Percentiles rank a stretch among this genome's conserved stretches.
phyloP scores from a whole-genome alignment of 1,140 invertebrate species.

The Euwallacea similis region DNA sequence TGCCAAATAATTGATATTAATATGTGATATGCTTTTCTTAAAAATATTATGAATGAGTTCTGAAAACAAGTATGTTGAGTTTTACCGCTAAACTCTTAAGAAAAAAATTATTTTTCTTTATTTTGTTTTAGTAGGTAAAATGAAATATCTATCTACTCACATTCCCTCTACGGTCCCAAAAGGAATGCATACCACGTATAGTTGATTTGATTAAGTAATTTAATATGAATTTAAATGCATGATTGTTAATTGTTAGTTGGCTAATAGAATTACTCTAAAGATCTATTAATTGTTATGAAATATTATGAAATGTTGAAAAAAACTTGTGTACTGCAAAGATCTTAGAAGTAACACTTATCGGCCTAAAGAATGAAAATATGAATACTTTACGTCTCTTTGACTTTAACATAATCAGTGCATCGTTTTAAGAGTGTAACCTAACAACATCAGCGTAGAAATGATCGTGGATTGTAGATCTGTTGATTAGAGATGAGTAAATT shows the following conservation, averaged over 20 bases:
- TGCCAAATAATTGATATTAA: too few relatives aligned
- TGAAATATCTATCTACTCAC: too few relatives aligned
- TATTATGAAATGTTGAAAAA: not conserved
- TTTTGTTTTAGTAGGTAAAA: too few relatives aligned
- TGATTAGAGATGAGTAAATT: constrained; percentile 26
- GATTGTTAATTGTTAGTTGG: constrained; percentile 48
- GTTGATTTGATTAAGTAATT: constrained; percentile 1
- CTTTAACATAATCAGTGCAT: constrained; percentile 48
- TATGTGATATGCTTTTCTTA: too few relatives aligned
- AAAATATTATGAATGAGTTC: too few relatives aligned
- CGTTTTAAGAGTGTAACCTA: constrained; percentile 39
- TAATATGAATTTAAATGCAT: constrained; percentile 42
- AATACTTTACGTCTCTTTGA: constrained; percentile 48
- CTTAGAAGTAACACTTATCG: constrained; percentile 6
- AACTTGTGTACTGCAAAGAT: not conserved
- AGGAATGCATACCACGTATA: not conserved
- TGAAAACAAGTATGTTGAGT: too few relatives aligned
- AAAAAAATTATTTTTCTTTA: too few relatives aligned
- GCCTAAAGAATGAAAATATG: constrained; percentile 28
- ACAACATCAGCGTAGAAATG: constrained; percentile 33
- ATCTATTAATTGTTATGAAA: not conserved
- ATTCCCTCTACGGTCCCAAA: too few relatives aligned
- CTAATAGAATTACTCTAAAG: constrained; percentile 8
- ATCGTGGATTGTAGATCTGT: constrained; percentile 18
- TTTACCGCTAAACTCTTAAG: too few relatives aligned